Evolutionary conservation across 1,140 invertebrate species (phyloP).

Genomic region (Oncopeltus fasciatus): DNA sequence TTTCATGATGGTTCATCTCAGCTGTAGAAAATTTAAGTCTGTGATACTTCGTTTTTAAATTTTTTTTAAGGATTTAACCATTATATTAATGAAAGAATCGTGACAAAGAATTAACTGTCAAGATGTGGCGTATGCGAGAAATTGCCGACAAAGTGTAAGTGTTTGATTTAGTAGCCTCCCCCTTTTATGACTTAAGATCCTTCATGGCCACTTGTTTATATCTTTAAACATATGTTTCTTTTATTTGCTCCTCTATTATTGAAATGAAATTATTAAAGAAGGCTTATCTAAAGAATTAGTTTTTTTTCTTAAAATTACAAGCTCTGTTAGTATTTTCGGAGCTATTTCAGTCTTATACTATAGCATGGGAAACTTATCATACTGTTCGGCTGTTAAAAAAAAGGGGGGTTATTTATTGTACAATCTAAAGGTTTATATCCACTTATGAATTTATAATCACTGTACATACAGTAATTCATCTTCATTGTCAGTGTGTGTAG

Average conservation of each 20-base stretch:
- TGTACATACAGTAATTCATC: too few relatives aligned
- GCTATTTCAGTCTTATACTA: neutral
- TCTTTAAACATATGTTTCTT: constrained; percentile 1
- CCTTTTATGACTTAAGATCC: neutral
- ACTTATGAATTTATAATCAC: too few relatives aligned
- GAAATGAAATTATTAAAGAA: neutral
- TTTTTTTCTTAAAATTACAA: neutral
- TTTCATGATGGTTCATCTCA: neutral
- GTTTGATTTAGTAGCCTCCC: neutral
- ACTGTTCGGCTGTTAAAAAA: neutral
- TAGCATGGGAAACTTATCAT: neutral
- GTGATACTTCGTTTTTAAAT: neutral
- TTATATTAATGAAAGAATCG: constrained; percentile 4
- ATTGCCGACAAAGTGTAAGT: constrained; percentile 11
- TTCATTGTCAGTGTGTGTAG: too few relatives aligned
- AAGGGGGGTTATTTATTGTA: neutral
- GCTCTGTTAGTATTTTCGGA: neutral
- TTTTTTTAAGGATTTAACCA: neutral
- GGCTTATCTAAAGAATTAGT: neutral
- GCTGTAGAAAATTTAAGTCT: neutral
- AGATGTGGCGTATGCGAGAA: constrained; percentile 4
- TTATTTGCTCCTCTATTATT: neutral
- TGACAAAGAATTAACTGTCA: neutral
- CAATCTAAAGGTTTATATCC: neutral
- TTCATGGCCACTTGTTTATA: constrained; percentile 6